Evolutionary conservation across 2,888 invertebrate species (phyloP).

Genomic region (Xestia ashworthii): DNA sequence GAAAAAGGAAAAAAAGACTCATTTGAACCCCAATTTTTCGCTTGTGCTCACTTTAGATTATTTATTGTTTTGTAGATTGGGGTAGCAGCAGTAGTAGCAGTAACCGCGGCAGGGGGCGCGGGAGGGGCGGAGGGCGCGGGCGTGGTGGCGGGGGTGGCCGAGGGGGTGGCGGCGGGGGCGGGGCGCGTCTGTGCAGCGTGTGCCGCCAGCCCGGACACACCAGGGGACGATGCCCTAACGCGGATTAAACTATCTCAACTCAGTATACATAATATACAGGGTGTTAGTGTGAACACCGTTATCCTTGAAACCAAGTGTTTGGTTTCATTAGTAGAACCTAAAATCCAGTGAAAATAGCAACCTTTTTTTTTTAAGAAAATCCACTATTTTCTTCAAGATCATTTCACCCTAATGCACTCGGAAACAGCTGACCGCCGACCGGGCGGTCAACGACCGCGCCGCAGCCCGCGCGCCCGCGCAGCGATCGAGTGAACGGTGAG

Average conservation of each 20-base stretch:
- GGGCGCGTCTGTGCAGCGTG: constrained; percentile 92
- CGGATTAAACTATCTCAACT: constrained; percentile 21
- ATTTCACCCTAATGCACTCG: too few species aligned
- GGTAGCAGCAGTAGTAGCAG: constrained; percentile 53
- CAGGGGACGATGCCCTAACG: constrained; percentile 89
- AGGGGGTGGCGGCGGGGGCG: constrained; percentile 69
- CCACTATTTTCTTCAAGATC: too few species aligned
- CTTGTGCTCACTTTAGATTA: not conserved
- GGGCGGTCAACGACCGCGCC: too few species aligned
- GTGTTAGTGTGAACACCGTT: too few species aligned
- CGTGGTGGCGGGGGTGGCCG: constrained; percentile 55
- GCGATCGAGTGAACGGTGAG: too few species aligned
- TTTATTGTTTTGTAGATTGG: constrained; percentile 54
- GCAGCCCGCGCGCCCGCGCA: too few species aligned
- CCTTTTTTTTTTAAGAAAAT: too few species aligned
- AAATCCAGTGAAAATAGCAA: too few species aligned
- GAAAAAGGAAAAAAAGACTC: not conserved
- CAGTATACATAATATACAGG: not conserved
- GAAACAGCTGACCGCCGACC: too few species aligned
- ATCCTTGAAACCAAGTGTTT: too few species aligned
- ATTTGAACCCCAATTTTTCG: not conserved
- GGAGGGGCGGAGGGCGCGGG: constrained; percentile 65
- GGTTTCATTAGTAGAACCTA: too few species aligned
- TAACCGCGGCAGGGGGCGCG: constrained; percentile 74
- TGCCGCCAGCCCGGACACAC: constrained; percentile 94